Percentiles rank a stretch among this genome's conserved stretches.
Conservation (phyloP, 1,140 invertebrate species). For the Anastrepha obliqua region DNA sequence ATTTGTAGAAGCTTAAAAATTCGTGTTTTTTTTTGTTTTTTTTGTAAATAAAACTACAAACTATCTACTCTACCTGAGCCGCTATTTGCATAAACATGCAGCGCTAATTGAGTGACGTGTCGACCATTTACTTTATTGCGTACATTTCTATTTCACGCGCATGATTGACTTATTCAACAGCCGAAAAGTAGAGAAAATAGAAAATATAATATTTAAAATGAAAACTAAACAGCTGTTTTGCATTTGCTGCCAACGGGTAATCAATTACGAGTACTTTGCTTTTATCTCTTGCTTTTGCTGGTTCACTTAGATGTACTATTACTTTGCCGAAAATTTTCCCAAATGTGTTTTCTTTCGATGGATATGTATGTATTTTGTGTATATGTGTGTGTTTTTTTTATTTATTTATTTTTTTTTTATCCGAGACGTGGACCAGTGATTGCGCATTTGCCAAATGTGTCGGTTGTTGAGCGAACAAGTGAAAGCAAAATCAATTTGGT, state of each 20-base stretch:
- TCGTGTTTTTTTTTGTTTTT: too few relatives aligned
- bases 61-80: too few relatives aligned
- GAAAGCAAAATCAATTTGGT: background rate
- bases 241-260: background rate
- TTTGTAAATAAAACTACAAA: too few relatives aligned
- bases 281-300: background rate
- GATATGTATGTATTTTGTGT: background rate
- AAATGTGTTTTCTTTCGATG: slow-evolving; percentile 13
- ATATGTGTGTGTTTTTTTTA: background rate
- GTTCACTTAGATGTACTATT: background rate
- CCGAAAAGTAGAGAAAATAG: background rate
- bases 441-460: slow-evolving; percentile 31
- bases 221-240: slow-evolving; percentile 7
- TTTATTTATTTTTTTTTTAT: background rate
- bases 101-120: background rate
- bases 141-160: slow-evolving; percentile 9
- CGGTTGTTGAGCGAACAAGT: background rate
- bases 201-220: background rate
- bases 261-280: background rate
- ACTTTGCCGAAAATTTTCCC: background rate
- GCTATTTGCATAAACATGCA: background rate
- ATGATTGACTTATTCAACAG: background rate
- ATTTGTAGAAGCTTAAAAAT: too few relatives aligned
- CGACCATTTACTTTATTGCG: background rate
- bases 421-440: background rate